A percentile compares a stretch with the other conserved stretches of the same genome.
phyloP scores from a whole-genome alignment of 2,888 invertebrate genomes.

The Pheosia tremula region DNA sequence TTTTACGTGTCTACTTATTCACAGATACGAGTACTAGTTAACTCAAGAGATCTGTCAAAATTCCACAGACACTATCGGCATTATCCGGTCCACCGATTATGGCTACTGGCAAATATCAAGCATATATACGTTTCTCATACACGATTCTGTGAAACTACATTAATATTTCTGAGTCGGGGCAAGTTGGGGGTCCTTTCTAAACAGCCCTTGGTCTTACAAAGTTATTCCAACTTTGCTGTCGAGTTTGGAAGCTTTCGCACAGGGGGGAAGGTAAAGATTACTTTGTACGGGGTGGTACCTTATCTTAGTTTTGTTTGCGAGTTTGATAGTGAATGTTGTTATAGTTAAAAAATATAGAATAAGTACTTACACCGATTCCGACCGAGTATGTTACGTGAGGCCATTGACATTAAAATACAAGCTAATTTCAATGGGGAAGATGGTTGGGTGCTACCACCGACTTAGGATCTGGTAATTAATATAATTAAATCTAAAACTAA shows the following conservation, averaged over 20 bases:
- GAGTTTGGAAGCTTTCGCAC: slow-evolving; percentile 61
- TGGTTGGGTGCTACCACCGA: no score
- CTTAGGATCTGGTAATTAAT: no score
- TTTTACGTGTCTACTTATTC: not conserved
- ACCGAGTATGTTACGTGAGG: not conserved
- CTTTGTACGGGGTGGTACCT: slow-evolving; percentile 66
- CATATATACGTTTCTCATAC: slow-evolving; percentile 71
- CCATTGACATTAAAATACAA: no score
- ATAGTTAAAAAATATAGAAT: slow-evolving; percentile 30
- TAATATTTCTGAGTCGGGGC: slow-evolving; percentile 78
- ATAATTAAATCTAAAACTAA: no score
- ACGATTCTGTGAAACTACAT: slow-evolving; percentile 82
- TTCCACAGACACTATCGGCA: slow-evolving; percentile 35
- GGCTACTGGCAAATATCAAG: slow-evolving; percentile 65
- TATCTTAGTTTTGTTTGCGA: slow-evolving; percentile 75
- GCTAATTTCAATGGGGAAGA: no score
- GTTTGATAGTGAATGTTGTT: slow-evolving; percentile 58
- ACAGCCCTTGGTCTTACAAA: slow-evolving; percentile 84
- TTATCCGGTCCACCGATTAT: slow-evolving; percentile 31
- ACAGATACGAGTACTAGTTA: not conserved
- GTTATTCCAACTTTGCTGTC: slow-evolving; percentile 80
- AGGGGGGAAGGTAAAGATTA: slow-evolving; percentile 77
- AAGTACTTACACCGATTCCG: not conserved
- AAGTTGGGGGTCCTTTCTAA: slow-evolving; percentile 81
- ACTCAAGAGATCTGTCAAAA: slow-evolving; percentile 11